These are phyloP conservation scores for Eolophus roseicapilla DNA, from an alignment of 2,113 vertebrate species.

Conservation along the genomic window DNA sequence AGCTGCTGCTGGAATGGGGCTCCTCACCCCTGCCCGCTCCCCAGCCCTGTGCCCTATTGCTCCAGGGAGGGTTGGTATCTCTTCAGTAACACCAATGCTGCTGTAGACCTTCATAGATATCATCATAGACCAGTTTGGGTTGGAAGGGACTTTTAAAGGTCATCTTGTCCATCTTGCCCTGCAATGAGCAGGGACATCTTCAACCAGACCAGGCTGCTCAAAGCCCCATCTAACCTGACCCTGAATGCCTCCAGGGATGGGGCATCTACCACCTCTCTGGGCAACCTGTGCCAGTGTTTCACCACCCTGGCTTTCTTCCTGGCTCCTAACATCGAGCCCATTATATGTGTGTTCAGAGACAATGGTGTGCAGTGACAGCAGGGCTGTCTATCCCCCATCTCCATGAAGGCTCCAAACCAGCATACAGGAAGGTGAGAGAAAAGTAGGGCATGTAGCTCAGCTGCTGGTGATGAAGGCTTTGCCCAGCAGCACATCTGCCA, in stretches of 20 bases:
- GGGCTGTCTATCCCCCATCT: background rate
- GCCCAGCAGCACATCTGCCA: background rate
- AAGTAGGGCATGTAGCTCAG: background rate
- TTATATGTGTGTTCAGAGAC: background rate
- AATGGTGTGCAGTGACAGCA: background rate
- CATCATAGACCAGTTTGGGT: background rate
- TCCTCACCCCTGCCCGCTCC: fast-evolving
- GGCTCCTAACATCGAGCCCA: background rate
- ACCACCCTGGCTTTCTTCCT: background rate
- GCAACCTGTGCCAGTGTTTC: background rate
- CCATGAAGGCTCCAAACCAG: background rate
- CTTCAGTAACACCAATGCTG: fast-evolving
- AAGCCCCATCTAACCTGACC: background rate
- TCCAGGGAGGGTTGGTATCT: fast-evolving
- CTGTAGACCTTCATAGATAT: background rate
- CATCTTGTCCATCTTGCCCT: background rate
- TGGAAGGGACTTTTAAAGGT: background rate
- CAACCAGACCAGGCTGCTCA: background rate
- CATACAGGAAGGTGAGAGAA: background rate
- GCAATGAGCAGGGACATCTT: background rate
- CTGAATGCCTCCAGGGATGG: background rate
- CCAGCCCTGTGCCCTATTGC: background rate
- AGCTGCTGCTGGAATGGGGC: background rate
- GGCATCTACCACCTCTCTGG: background rate
- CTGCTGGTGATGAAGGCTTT: background rate